Base-by-base conservation (phyloP, 2,888 invertebrate genomes). In the Lasioglossum pauxillum region DNA sequence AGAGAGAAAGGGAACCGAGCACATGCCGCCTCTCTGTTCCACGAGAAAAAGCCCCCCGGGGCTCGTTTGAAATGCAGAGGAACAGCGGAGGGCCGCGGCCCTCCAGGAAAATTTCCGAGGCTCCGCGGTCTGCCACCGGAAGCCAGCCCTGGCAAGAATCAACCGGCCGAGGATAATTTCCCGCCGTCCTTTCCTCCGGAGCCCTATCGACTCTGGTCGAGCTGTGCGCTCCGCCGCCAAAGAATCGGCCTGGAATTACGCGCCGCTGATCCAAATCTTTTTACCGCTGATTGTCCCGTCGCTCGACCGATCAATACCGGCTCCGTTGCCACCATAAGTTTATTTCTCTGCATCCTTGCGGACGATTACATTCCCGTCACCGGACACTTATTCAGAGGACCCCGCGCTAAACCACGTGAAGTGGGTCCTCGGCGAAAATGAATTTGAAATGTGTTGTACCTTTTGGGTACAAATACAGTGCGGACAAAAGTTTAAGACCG, bases 91-190 rank as follows among this genome's bases (percentile, higher is more conserved):
- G 49, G 38, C 10, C n/a, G n/a, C 7, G n/a, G n/a, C n/a, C n/a
- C n/a, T n/a, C n/a, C 27, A 78, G 35, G 67, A 46, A 78, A 69
- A 69, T 49, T 12, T 64, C 35, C 69, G 77, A 27, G 67, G 49
- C n/a, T 69, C 41, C 38, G 69, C 69, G 49, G 27, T 35, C 23
- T 27, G 27, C 23, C 49, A 49, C 46, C 16, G n/a, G 49, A 46
- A 27, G 35, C 19, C 53, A 12, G 38, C 57, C 27, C 53, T 38
- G 53, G 57, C 53, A 10, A 53, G 38, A 57, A 46, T 46, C 73
- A 31, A 46, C 44, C 31, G 49, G 46, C 31, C 73, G 46, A 49
- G 31, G 23, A 73, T 23, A 31, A 35, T 49, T 57, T 57, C 27
- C 46, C 73, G 4, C 23, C 71, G 71, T n/a, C 41, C 71, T 41